Evolutionary conservation across 2,888 invertebrate species (phyloP).

Genomic region (Ectemnius cavifrons): DNA sequence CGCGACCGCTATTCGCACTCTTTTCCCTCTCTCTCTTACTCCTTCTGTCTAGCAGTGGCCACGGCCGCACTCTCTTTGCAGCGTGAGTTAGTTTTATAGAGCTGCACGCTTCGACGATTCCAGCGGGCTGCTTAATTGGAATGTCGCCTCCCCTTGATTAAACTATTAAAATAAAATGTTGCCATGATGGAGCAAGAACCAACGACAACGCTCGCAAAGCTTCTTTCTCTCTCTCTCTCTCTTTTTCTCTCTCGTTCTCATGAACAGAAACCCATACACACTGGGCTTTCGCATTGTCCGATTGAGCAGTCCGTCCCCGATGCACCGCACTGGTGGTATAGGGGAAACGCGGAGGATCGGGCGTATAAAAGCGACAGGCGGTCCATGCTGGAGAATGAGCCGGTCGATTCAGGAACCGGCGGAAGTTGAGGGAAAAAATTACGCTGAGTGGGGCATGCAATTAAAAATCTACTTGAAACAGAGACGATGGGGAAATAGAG

Average conservation of each 20-base stretch:
- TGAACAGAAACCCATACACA: no score
- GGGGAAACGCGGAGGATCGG: no score
- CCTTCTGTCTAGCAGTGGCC: slow-evolving; percentile 43
- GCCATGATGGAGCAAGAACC: slow-evolving; percentile 9
- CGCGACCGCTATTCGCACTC: slow-evolving; percentile 5
- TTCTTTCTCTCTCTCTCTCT: slow-evolving; percentile 15
- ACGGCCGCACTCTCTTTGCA: no score
- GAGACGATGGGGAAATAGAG: neutral
- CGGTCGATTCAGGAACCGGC: no score
- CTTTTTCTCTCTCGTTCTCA: neutral
- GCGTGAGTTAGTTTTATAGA: slow-evolving; percentile 65
- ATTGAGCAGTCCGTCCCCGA: neutral
- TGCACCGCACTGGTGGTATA: no score
- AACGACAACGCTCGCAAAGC: slow-evolving; percentile 14
- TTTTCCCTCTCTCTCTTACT: slow-evolving; percentile 5
- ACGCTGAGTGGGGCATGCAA: neutral
- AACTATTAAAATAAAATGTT: slow-evolving; percentile 66
- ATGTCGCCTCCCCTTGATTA: slow-evolving; percentile 69
- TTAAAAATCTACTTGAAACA: neutral
- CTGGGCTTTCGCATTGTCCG: neutral
- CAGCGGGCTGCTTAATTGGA: slow-evolving; percentile 67
- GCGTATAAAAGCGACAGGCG: no score
- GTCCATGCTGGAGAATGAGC: no score
- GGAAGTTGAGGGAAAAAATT: no score
- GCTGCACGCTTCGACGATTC: slow-evolving; percentile 46